phyloP scores from a whole-genome alignment of 2,888 invertebrate species.

The Baccha elongata region DNA sequence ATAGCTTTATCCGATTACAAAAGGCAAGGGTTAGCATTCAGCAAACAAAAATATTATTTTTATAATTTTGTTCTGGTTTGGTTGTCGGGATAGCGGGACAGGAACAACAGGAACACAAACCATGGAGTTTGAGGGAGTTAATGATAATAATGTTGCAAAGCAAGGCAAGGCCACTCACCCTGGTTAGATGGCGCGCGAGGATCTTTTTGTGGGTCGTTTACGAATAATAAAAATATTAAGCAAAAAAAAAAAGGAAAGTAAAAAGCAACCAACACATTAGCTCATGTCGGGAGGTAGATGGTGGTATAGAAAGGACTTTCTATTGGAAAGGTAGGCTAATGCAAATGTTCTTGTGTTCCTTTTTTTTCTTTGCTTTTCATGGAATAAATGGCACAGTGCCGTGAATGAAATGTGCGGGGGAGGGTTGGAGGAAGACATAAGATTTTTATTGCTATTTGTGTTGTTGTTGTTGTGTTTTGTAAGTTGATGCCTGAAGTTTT shows the following conservation, averaged over 20 bases:
- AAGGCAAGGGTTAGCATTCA: slow-evolving; percentile 68
- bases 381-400: slow-evolving; percentile 16
- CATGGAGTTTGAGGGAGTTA: slow-evolving; percentile 19
- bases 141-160: slow-evolving; percentile 64
- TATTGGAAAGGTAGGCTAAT: slow-evolving; percentile 59
- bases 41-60: slow-evolving; percentile 65
- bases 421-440: background rate
- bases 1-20: slow-evolving; percentile 70
- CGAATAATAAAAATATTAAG: slow-evolving; percentile 65
- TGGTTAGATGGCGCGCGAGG: slow-evolving; percentile 23
- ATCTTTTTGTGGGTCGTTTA: slow-evolving; percentile 64
- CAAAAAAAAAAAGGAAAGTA: slow-evolving; percentile 22
- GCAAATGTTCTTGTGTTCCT: slow-evolving; percentile 52
- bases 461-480: slow-evolving; percentile 42
- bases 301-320: background rate
- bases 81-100: background rate
- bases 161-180: slow-evolving; percentile 32
- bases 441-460: slow-evolving; percentile 50
- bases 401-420: slow-evolving; percentile 1
- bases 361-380: slow-evolving; percentile 22
- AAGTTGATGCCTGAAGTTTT: slow-evolving; percentile 59
- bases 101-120: background rate
- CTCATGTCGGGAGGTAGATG: background rate
- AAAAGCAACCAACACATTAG: slow-evolving; percentile 66
- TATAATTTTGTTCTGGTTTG: slow-evolving; percentile 52